These are phyloP conservation scores for Zaprionus capensis DNA, from an alignment of 1,140 invertebrate species.

Conservation along the genomic window DNA sequence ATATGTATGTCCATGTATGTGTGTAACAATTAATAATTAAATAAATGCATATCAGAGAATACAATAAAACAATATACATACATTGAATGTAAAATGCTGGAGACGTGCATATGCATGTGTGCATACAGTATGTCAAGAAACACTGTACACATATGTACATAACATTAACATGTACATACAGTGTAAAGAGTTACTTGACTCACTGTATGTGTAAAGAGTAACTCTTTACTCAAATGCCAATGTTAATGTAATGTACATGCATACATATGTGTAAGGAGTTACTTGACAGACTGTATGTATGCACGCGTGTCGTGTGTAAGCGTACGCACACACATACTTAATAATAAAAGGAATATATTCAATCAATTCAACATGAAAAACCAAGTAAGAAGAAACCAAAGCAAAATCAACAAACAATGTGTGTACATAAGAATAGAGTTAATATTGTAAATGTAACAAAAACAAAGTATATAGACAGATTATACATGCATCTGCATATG, in stretches of 20 bases:
- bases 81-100: no score
- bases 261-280: no score
- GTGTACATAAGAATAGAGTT: conserved; percentile 66
- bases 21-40: conserved; percentile 51
- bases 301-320: background rate
- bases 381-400: conserved; percentile 22
- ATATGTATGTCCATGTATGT: conserved; percentile 9
- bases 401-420: conserved; percentile 38
- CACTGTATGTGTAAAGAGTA: no score
- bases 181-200: no score
- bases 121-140: background rate
- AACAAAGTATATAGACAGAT: conserved; percentile 54
- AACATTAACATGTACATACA: no score
- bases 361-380: conserved; percentile 47
- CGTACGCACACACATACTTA: conserved; percentile 24
- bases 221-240: no score
- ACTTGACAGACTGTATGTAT: no score
- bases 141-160: no score
- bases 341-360: conserved; percentile 44
- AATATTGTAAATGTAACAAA: conserved; percentile 59
- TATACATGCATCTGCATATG: conserved; percentile 45
- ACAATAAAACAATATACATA: conserved; percentile 53
- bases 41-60: conserved; percentile 77
- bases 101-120: conserved; percentile 25
- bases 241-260: no score